Base-by-base conservation (phyloP, 2,113 vertebrate genomes). In the Apeltes quadracus region DNA sequence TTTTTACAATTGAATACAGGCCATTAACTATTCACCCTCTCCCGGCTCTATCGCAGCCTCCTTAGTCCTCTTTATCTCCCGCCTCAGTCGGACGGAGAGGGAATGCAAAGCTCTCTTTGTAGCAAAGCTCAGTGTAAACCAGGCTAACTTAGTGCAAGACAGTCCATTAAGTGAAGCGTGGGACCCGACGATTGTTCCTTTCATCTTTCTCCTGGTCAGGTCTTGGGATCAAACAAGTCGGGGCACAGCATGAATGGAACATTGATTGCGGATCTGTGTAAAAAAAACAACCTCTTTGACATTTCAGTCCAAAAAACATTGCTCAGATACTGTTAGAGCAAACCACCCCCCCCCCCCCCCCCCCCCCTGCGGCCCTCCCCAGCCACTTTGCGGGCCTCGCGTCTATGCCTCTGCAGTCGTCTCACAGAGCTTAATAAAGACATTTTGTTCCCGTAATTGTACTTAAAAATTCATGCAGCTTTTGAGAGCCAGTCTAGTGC, bases 381-480 rank as follows among this genome's bases (percentile, higher is more conserved):
- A 11, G 23, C 15, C 27, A 16, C 34, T 74, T 69, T 44, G 62
- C 25, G 57, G 61, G 34, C 53, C 72, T 69, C 22, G 34, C 25
- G 18, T n/a, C n/a, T 71, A 58, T 68, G 63, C 76, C 46, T 75
- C 69, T 59, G 62, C 69, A 79, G 51, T 82, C 58, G 56, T 76
- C 64, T 50, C 43, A 18, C 59, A 61, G 29, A 43, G 77, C 48
- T 68, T 76, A 81, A 87, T 89, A 76, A 48, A 68, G 56, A 55
- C 43, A 22, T 61, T 69, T 67, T 78, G 65, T 84, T 83, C 70
- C 5, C 29, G 69, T 84, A 88, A 91, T 87, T 88, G 82, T 79
- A 72, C 76, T 90, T 86, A 87, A 90, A 89, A 91, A 90, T 92
- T 78, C 86, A 91, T 91, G 87, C 87, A 73, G 82, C 80, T 87